Percentiles rank a stretch among this genome's conserved stretches.
phyloP scores from a whole-genome alignment of 2,797 vertebrate genomes.

The Salarias fasciatus region DNA sequence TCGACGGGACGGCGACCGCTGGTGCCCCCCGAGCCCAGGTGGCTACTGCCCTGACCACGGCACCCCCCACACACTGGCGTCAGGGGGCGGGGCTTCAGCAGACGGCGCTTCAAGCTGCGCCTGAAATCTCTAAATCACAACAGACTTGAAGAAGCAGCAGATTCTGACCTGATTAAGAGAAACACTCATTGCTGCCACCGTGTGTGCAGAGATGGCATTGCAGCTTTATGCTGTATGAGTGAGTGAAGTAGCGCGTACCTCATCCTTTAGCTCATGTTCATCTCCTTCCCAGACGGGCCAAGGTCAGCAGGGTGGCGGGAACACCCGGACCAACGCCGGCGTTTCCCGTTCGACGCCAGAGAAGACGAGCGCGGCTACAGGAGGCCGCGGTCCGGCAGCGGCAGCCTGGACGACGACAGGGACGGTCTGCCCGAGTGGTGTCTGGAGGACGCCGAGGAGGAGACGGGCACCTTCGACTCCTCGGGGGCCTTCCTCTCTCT shows the following conservation, averaged over 20 bases:
- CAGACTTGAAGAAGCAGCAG: no score
- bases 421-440: constrained; percentile 98
- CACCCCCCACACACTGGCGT: no score
- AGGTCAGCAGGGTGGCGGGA: constrained; percentile 95
- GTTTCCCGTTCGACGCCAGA: constrained; percentile 95
- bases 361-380: constrained; percentile 95
- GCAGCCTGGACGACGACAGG: constrained; percentile 94
- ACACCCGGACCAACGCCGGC: constrained; percentile 91
- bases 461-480: constrained; percentile 98
- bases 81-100: no score
- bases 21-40: constrained; percentile 93
- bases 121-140: no score
- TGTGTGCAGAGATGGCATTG: no score
- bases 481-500: constrained; percentile 96
- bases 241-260: no score
- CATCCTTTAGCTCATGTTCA: no score
- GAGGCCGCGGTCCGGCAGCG: constrained; percentile 91
- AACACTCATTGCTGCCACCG: no score
- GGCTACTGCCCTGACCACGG: no score
- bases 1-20: constrained; percentile 89
- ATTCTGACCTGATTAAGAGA: no score
- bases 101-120: no score
- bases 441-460: constrained; percentile 96
- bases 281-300: constrained; percentile 83
- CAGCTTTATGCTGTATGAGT: background rate